phyloP scores from a whole-genome alignment of 2,888 invertebrate genomes.

The Rhagium mordax region DNA sequence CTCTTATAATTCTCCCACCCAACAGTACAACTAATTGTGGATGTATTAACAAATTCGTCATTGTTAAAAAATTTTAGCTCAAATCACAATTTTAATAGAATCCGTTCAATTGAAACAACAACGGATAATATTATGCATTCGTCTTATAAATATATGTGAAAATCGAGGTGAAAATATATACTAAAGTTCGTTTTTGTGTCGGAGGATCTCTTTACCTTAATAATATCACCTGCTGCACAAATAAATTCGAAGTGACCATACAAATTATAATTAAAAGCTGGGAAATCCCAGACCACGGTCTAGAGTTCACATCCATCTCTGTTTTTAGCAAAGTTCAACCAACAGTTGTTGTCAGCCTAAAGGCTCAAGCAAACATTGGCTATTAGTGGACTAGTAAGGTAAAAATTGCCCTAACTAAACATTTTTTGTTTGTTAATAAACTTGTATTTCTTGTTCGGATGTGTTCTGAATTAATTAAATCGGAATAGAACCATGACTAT shows the following conservation, averaged over 20 bases:
- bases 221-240: not conserved
- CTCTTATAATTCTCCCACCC: no score
- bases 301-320: not conserved
- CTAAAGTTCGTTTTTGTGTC: no score
- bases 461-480: not conserved
- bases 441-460: not conserved
- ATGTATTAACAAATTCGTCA: no score
- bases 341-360: not conserved
- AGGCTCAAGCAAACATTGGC: not conserved
- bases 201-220: no score
- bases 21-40: no score
- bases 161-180: no score
- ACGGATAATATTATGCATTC: no score
- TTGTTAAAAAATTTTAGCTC: no score
- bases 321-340: not conserved
- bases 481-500: not conserved
- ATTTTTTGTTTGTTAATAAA: not conserved
- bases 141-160: no score
- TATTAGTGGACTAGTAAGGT: not conserved
- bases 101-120: no score
- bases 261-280: not conserved
- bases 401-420: not conserved
- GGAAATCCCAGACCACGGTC: not conserved
- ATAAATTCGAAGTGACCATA: not conserved
- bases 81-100: no score